Evolutionary conservation across 2,797 vertebrate species (phyloP).

Genomic region (Syncerus caffer): DNA sequence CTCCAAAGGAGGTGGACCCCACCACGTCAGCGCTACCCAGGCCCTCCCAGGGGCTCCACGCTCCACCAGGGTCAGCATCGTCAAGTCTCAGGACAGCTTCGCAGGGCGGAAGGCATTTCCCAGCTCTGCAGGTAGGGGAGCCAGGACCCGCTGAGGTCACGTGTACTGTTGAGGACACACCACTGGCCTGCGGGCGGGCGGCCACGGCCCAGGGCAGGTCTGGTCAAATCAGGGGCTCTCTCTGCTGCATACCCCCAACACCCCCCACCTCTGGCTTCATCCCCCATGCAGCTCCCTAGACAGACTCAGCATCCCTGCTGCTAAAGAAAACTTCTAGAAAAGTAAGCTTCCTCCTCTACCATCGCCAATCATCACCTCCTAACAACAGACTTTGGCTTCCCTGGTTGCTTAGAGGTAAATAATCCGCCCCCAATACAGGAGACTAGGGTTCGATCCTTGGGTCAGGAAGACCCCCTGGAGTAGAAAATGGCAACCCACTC

Average conservation of each 20-base stretch:
- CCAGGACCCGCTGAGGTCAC: accelerated
- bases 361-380: background rate
- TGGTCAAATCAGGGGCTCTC: background rate
- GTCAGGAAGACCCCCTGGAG: background rate
- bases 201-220: background rate
- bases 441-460: background rate
- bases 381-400: background rate
- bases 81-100: accelerated
- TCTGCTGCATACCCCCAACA: background rate
- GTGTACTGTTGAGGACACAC: accelerated
- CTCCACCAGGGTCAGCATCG: accelerated
- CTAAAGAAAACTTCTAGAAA: background rate
- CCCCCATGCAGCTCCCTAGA: background rate
- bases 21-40: accelerated
- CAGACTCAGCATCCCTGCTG: accelerated
- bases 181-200: accelerated
- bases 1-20: accelerated
- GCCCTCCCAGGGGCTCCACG: accelerated
- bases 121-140: background rate
- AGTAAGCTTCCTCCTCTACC: background rate
- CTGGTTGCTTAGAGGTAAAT: background rate
- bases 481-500: background rate
- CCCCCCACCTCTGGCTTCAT: accelerated
- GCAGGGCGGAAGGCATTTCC: accelerated
- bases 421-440: accelerated